Evolutionary conservation across 1,140 invertebrate genomes (phyloP), one percentile per base, ranked within the genome.

Genomic region (Saccostrea cuccullata): DNA sequence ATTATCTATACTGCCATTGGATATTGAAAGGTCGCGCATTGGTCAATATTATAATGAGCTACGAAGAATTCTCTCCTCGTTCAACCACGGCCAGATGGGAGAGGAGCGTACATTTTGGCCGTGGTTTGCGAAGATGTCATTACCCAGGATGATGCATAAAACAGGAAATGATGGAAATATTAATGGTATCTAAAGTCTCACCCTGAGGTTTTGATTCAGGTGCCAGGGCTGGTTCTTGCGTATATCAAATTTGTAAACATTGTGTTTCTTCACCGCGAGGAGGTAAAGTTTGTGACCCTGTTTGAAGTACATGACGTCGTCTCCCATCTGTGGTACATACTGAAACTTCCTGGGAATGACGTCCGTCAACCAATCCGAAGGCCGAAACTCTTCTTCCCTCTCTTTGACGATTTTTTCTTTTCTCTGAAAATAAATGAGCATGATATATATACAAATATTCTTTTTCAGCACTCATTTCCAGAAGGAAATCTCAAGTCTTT

Each of bases 251-350:
- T 97, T 97, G 93, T 99, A 99, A 12, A 98, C 96, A 91, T 98
- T 97, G 93, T 98, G 98, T 73, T 96, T 96, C 89, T 96, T 96
- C 6, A 99, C 98, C 5, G 98, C 98, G 88, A 98, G 97, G 86
- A 99, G 94, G 95, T 99, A 99, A 67, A 97, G 95, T 92, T 97
- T 96, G 95, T 99, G 98, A 20, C 98, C 98, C 95, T 98, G 97
- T 85, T 97, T 96, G 92, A 96, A 96, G 95, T 99, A 99, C 30
- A 99, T 96, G 15, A 98, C 97, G 94, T 98, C 97, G 95, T 99
- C 99, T 2, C 98, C 98, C 97, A 99, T 98, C 95, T 99, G 99
- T 12, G 99, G 98, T 95, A 98, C 98, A 95, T 99, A 99, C 20
- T 98, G 99, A 55, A 98, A 97, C 96, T 98, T 98, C 86, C 97